Percentiles rank a stretch among this genome's conserved stretches.
phyloP scores from a whole-genome alignment of 2,113 vertebrate species.

The Gambusia holbrooki region DNA sequence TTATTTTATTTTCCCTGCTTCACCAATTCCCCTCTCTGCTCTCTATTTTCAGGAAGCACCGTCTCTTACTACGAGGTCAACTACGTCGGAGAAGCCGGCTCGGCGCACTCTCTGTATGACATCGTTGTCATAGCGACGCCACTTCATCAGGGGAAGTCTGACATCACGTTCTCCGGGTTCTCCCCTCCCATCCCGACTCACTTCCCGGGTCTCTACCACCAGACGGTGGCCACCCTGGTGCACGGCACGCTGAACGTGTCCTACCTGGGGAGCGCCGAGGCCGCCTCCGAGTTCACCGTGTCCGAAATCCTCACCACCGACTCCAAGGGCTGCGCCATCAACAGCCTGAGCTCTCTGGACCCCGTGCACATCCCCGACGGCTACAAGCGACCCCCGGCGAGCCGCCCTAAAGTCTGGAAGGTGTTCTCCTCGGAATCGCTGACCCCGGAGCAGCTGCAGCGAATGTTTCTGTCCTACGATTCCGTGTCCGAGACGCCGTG shows the following conservation, averaged over 20 bases:
- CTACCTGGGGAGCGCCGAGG: constrained; percentile 76
- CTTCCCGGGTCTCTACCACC: constrained; percentile 82
- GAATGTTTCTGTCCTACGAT: constrained; percentile 86
- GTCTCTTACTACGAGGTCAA: constrained; percentile 83
- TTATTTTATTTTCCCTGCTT: constrained; percentile 5
- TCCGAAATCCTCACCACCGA: constrained; percentile 83
- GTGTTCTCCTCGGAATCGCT: constrained; percentile 83
- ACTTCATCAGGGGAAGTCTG: constrained; percentile 82
- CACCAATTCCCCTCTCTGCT: neutral
- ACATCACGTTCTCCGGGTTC: constrained; percentile 88
- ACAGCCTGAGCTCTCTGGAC: constrained; percentile 78
- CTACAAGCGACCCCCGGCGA: constrained; percentile 51
- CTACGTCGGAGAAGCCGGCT: constrained; percentile 81
- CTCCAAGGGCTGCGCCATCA: constrained; percentile 77
- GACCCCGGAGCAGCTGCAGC: constrained; percentile 78
- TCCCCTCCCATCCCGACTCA: constrained; percentile 81
- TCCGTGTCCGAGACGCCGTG: constrained; percentile 79
- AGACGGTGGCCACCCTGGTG: constrained; percentile 84
- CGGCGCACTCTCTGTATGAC: constrained; percentile 83
- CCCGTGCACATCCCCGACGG: constrained; percentile 66
- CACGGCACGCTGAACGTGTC: constrained; percentile 87
- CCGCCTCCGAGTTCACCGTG: constrained; percentile 71
- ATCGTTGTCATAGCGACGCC: constrained; percentile 89
- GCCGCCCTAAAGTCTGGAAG: constrained; percentile 84
- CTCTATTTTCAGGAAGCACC: constrained; percentile 70